Evolutionary conservation across 2,888 invertebrate species (phyloP).

Genomic region (Scotopteryx bipunctaria): DNA sequence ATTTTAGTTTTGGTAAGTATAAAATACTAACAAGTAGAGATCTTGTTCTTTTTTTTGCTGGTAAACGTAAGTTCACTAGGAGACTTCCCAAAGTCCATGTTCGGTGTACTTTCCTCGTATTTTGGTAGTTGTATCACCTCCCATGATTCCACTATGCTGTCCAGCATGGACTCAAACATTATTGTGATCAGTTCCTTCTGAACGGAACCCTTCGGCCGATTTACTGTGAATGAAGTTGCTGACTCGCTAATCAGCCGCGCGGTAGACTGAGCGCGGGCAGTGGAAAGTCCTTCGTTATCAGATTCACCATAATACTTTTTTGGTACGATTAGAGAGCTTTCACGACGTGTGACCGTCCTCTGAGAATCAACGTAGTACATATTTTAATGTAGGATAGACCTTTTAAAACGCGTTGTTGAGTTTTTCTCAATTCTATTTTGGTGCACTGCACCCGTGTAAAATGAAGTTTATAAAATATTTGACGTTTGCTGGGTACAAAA

Average conservation of each 20-base stretch:
- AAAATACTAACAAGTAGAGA: conserved; percentile 23
- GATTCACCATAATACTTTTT: conserved; percentile 32
- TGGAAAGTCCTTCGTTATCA: conserved; percentile 42
- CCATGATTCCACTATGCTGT: conserved; percentile 67
- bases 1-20: too few relatives aligned
- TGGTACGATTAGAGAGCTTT: conserved; percentile 60
- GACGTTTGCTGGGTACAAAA: background rate
- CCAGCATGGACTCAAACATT: conserved; percentile 71
- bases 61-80: conserved; percentile 53
- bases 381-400: background rate
- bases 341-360: conserved; percentile 64
- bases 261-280: conserved; percentile 45
- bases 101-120: conserved; percentile 41
- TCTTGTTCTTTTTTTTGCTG: conserved; percentile 63
- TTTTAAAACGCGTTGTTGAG: background rate
- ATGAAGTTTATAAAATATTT: background rate
- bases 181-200: conserved; percentile 63
- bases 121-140: conserved; percentile 52
- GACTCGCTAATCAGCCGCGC: conserved; percentile 49
- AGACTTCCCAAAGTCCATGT: conserved; percentile 48
- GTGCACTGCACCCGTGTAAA: conserved; percentile 1
- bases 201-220: conserved; percentile 54
- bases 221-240: conserved; percentile 32
- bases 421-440: background rate
- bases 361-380: conserved; percentile 72